Evolutionary conservation across 2,888 invertebrate species (phyloP).

Genomic region (Euzophera pinguis): DNA sequence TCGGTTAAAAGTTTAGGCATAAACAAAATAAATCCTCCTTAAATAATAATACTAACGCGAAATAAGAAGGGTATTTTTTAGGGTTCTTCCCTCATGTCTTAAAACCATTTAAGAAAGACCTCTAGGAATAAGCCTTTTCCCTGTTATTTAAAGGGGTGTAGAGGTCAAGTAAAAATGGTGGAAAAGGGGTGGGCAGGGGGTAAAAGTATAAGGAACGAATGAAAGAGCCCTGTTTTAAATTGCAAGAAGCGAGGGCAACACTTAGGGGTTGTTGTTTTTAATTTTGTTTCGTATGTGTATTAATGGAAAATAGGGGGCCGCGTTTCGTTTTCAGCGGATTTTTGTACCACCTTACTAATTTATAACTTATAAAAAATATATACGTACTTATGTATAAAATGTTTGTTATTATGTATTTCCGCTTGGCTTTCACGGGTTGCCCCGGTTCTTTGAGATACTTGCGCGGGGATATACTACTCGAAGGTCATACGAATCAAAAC

Average conservation of each 20-base stretch:
- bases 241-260: constrained; percentile 47
- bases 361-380: no score
- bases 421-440: no score
- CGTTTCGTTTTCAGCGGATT: background rate
- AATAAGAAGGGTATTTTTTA: constrained; percentile 60
- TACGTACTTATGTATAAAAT: no score
- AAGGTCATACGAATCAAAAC: no score
- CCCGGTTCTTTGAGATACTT: no score
- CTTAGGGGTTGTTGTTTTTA: constrained; percentile 40
- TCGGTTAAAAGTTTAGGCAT: background rate
- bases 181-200: constrained; percentile 32
- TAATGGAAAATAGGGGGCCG: constrained; percentile 16
- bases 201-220: constrained; percentile 67
- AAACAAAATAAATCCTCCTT: constrained; percentile 7
- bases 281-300: constrained; percentile 40
- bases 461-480: no score
- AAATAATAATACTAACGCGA: constrained; percentile 45
- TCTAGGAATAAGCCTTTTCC: constrained; percentile 15
- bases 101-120: constrained; percentile 39
- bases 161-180: constrained; percentile 35
- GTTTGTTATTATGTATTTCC: no score
- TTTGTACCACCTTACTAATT: no score
- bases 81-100: constrained; percentile 42
- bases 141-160: constrained; percentile 16
- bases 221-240: constrained; percentile 63